Conservation (phyloP, 2,888 invertebrate species). For the Tetragnatha montana region DNA sequence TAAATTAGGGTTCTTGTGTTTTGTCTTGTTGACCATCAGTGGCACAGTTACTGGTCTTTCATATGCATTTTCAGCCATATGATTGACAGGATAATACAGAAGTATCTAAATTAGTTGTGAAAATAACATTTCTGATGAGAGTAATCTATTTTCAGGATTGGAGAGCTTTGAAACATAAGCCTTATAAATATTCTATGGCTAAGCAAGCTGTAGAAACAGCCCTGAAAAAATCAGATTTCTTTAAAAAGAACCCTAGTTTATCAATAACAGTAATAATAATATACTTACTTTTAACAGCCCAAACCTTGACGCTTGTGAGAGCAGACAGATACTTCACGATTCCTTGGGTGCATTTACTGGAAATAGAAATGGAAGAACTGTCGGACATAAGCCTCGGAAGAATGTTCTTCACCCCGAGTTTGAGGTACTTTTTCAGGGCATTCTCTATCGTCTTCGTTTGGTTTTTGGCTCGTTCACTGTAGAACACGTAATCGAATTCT, state of each 20-base stretch:
- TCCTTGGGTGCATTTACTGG: conserved; percentile 19
- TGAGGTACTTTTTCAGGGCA: conserved; percentile 43
- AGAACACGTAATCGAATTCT: conserved; percentile 7
- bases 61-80: too few species aligned
- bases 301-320: conserved; percentile 50
- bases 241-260: neutral
- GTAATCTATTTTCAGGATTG: neutral
- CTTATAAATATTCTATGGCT: neutral
- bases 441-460: conserved; percentile 51
- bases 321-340: conserved; percentile 54
- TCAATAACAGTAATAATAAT: too few species aligned
- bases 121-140: neutral
- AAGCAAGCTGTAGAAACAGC: neutral
- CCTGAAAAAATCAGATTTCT: neutral
- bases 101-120: too few species aligned
- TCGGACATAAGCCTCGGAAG: conserved; percentile 40
- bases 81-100: too few species aligned
- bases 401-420: conserved; percentile 40
- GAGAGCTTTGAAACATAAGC: neutral
- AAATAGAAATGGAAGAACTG: conserved; percentile 31
- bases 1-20: too few species aligned
- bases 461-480: conserved; percentile 7
- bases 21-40: too few species aligned
- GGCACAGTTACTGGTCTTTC: too few species aligned
- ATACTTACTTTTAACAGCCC: conserved; percentile 65